Evolutionary conservation across 2,797 vertebrate species (phyloP).

Genomic region (Morelia viridis): DNA sequence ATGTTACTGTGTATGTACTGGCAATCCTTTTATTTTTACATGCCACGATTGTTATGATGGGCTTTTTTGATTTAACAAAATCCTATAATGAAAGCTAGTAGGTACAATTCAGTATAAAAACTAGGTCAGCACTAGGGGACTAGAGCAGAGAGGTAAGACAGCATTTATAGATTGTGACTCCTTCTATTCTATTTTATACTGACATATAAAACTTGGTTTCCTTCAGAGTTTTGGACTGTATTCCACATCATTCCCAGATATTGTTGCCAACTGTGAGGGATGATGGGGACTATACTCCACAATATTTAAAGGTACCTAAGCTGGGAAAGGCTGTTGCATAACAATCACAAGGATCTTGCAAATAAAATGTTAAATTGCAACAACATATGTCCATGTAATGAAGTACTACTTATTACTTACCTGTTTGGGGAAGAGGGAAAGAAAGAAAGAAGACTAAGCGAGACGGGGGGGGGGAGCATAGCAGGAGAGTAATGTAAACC

Average conservation of each 20-base stretch:
- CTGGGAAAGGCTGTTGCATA: not conserved
- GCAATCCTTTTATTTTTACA: not conserved
- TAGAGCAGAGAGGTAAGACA: not conserved
- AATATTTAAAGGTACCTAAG: not conserved
- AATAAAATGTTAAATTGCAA: not conserved
- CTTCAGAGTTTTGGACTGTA: not conserved
- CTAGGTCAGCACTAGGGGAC: not conserved
- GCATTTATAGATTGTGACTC: not conserved
- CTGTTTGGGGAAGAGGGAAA: not conserved
- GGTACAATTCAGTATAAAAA: not conserved
- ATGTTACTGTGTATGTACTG: conserved; percentile 28
- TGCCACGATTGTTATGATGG: not conserved
- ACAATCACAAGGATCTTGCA: not conserved
- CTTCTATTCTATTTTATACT: not conserved
- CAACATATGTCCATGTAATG: not conserved
- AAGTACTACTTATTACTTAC: not conserved
- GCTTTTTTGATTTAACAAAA: not conserved
- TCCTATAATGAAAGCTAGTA: not conserved
- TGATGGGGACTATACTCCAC: too few relatives aligned
- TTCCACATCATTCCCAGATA: not conserved
- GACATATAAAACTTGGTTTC: not conserved
- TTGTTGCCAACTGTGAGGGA: not conserved
- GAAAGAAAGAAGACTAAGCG: not conserved
- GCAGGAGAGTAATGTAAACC: not conserved
- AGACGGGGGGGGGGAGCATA: not conserved